phyloP scores from a whole-genome alignment of 2,888 invertebrate species.

The Diplazon laetatorius region DNA sequence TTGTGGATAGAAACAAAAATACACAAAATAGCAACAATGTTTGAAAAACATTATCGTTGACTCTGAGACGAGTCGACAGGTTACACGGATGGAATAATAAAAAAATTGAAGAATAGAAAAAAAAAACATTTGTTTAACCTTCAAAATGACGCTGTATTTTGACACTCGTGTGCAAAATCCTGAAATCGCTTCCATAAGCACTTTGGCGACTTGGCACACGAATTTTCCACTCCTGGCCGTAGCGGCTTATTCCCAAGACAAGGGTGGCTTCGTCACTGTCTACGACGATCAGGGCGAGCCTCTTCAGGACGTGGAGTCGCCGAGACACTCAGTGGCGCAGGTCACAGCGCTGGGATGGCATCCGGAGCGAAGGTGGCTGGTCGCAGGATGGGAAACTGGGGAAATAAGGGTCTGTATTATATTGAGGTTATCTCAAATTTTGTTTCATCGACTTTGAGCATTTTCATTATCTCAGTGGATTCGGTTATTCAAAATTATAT shows the following conservation, averaged over 20 bases:
- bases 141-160: constrained; percentile 94
- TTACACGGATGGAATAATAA: background rate
- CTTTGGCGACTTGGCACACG: constrained; percentile 93
- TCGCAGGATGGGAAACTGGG: constrained; percentile 96
- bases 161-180: constrained; percentile 92
- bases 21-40: background rate
- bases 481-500: background rate
- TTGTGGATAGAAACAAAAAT: background rate
- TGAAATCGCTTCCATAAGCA: constrained; percentile 90
- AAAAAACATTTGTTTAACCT: background rate
- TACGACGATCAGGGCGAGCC: constrained; percentile 94
- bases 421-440: too few species aligned
- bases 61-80: background rate
- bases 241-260: constrained; percentile 93
- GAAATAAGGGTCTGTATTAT: constrained; percentile 87
- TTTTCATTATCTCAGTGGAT: background rate
- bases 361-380: constrained; percentile 91
- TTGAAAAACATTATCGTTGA: background rate
- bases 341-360: constrained; percentile 95
- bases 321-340: constrained; percentile 90
- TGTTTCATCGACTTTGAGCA: too few species aligned
- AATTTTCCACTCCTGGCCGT: constrained; percentile 92
- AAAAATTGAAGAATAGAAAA: background rate
- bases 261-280: constrained; percentile 93
- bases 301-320: constrained; percentile 89